A percentile compares a stretch with the other conserved stretches of the same genome.
These are phyloP conservation scores for Gisinianus flammeolus DNA, from an alignment of 2,888 invertebrate species.

Conservation along the genomic window DNA sequence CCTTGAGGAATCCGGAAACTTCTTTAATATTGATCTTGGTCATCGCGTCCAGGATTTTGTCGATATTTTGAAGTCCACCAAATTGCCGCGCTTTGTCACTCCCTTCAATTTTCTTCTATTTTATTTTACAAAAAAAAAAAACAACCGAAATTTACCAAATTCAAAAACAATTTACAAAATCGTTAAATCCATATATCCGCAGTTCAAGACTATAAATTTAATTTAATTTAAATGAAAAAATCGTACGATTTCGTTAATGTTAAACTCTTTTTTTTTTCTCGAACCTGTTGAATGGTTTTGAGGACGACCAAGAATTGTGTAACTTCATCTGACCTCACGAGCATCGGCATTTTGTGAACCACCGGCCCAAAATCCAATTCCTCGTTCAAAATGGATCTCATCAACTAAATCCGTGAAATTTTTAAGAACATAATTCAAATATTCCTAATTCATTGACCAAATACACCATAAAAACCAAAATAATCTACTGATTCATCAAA, in stretches of 20 bases:
- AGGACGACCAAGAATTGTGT: conserved; percentile 53
- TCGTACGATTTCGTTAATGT: no score
- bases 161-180: neutral
- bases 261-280: no score
- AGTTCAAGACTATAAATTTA: no score
- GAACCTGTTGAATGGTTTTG: conserved; percentile 53
- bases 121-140: conserved; percentile 4
- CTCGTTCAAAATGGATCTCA: conserved; percentile 54
- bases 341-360: conserved; percentile 52
- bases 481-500: no score
- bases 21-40: conserved; percentile 45
- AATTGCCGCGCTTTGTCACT: conserved; percentile 26
- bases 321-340: conserved; percentile 53
- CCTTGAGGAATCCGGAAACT: conserved; percentile 48
- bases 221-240: no score
- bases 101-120: conserved; percentile 14
- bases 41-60: conserved; percentile 46
- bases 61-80: conserved; percentile 44
- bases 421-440: no score
- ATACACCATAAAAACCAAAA: no score
- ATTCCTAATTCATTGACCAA: no score
- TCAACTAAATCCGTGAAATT: conserved; percentile 40
- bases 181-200: no score
- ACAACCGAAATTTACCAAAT: no score
- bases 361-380: conserved; percentile 55